Evolutionary conservation across 2,113 vertebrate genomes (phyloP).

Genomic region (Poicephalus meyeri): DNA sequence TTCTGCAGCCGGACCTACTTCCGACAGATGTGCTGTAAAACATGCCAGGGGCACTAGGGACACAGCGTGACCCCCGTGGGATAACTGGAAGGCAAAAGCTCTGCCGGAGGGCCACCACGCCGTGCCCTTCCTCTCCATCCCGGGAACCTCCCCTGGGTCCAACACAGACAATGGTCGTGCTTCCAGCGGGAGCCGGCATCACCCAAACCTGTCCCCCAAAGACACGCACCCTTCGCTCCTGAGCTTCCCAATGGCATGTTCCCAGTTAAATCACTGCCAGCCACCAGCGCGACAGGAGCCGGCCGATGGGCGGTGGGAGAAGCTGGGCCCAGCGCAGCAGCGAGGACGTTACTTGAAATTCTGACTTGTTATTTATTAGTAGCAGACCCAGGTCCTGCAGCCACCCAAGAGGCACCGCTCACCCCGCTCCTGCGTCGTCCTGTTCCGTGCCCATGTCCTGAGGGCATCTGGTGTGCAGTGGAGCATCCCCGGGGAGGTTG

Average conservation of each 20-base stretch:
- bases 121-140: not conserved
- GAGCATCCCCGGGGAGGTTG: not conserved
- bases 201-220: not conserved
- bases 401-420: not conserved
- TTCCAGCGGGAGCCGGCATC: not conserved
- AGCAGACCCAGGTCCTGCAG: not conserved
- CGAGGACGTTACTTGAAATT: constrained; percentile 61
- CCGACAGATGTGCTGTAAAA: constrained; percentile 99
- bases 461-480: not conserved
- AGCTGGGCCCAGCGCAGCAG: not conserved
- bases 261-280: constrained; percentile 22
- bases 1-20: constrained; percentile 98
- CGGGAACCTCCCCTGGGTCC: not conserved
- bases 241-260: not conserved
- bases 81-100: constrained; percentile 61
- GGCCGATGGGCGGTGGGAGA: not conserved
- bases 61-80: not conserved
- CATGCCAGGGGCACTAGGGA: constrained; percentile 93
- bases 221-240: not conserved
- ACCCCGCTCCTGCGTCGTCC: not conserved
- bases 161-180: not conserved
- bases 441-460: rapidly evolving
- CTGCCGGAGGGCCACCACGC: not conserved
- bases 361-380: constrained; percentile 69
- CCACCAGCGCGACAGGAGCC: not conserved